phyloP scores from a whole-genome alignment of 2,888 invertebrate species.

The Oxystoma pomonae region DNA sequence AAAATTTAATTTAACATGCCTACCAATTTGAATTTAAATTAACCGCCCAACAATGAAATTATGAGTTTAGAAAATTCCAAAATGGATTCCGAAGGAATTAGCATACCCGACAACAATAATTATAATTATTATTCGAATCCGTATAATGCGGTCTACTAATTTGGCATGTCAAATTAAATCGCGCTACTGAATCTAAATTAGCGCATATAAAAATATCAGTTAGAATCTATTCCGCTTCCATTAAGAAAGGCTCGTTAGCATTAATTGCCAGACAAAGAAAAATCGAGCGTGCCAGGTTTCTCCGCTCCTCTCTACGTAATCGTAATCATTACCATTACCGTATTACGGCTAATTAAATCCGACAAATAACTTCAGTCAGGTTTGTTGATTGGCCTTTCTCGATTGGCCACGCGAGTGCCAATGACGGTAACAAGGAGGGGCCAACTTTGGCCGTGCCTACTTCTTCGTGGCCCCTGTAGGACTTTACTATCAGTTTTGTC shows the following conservation, averaged over 20 bases:
- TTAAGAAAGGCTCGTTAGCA: not conserved
- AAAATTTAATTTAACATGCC: too few species aligned
- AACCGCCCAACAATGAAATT: too few species aligned
- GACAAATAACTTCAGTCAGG: slow-evolving; percentile 21
- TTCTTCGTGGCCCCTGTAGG: slow-evolving; percentile 7
- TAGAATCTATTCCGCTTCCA: not conserved
- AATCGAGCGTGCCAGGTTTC: not conserved
- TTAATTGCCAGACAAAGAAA: not conserved
- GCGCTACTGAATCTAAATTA: too few species aligned
- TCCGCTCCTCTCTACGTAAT: not conserved
- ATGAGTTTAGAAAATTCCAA: too few species aligned
- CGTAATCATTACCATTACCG: not conserved
- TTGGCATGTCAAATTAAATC: too few species aligned
- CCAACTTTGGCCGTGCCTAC: slow-evolving; percentile 8
- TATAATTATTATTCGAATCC: too few species aligned
- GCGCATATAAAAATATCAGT: too few species aligned
- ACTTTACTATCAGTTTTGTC: not conserved
- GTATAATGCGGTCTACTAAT: too few species aligned
- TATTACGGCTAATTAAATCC: slow-evolving; percentile 31
- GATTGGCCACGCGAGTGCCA: slow-evolving; percentile 23
- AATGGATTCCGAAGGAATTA: too few species aligned
- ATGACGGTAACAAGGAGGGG: slow-evolving; percentile 16
- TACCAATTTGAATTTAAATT: too few species aligned
- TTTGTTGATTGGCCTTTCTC: slow-evolving; percentile 22
- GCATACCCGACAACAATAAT: too few species aligned